Base-by-base conservation (phyloP, 2,888 invertebrate genomes). In the Leptinotarsa tumamoca region DNA sequence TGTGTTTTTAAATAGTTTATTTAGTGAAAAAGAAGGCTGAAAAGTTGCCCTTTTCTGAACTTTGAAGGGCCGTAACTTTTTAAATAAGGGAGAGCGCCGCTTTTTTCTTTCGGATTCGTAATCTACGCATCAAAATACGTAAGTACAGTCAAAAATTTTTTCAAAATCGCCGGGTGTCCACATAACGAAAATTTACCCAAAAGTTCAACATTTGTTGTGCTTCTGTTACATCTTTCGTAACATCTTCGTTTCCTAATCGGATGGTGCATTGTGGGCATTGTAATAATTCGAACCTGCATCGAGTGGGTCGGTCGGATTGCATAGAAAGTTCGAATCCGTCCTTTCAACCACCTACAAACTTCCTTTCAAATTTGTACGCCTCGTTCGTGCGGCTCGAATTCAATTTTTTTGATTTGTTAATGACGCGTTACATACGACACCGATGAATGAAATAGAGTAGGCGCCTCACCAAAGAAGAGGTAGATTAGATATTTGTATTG, bases 291-390 rank as follows among this genome's bases (percentile, higher is more conserved):
- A 23, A 58, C 27, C 21, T 58, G 58, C 58, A 58, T 58, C 58
- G 23, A 58, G 58, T 58, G 58, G 58, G 58, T 23, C 58, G 23
- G 23, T 43, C 10, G 58, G 58, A 58, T 58, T 58, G 58, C 58
- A 58, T 58, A 58, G 58, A 58, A 58, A 58, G 58, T 58, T 21
- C 58, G 14, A 23, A 15, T 27, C 15, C 58, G 58, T 58, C 23
- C 58, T 58, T 58, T 14, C 15, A 66, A 56, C 70, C 72, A 72
- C 75, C 75, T 75, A 75, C 75, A 27, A 69, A 58, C 72, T 75
- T 72, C 75, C 75, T 75, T 71, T 75, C 61, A 58, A 54, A 61
- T 75, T 67, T 43, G 33, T 68, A 72, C 69, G 75, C 74, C 74
- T 74, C 51, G 54, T 49, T 63, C 52, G 52, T 71, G 70, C 51